These are phyloP conservation scores for Griposia aprilina DNA, from an alignment of 2,888 invertebrate species.

Conservation along the genomic window DNA sequence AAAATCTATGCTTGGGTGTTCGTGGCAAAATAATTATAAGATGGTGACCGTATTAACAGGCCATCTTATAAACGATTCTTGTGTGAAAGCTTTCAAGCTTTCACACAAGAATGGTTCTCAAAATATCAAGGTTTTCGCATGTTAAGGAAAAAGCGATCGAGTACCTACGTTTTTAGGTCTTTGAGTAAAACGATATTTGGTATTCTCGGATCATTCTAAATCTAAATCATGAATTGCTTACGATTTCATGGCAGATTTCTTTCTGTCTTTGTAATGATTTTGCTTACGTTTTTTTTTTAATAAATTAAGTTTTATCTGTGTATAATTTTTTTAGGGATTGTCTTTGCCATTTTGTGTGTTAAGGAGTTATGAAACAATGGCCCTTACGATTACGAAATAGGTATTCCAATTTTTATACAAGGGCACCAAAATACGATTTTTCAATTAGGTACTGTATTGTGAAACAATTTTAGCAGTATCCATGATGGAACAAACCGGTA, in stretches of 20 bases:
- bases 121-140: slow-evolving; percentile 25
- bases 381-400: background rate
- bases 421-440: background rate
- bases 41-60: background rate
- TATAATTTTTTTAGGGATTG: background rate
- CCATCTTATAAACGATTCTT: too few species aligned
- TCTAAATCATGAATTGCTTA: slow-evolving; percentile 32
- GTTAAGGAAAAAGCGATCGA: slow-evolving; percentile 24
- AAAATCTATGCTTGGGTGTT: slow-evolving; percentile 24
- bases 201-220: slow-evolving; percentile 7
- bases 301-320: slow-evolving; percentile 4
- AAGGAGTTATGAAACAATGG: too few species aligned
- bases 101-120: slow-evolving; percentile 4
- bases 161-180: slow-evolving; percentile 8
- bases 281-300: slow-evolving; percentile 5
- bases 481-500: background rate
- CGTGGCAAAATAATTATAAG: slow-evolving; percentile 32
- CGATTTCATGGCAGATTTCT: slow-evolving; percentile 29
- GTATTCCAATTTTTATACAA: background rate
- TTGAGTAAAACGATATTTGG: slow-evolving; percentile 38
- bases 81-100: background rate
- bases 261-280: slow-evolving; percentile 22
- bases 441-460: background rate
- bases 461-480: background rate
- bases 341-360: background rate